phyloP scores from a whole-genome alignment of 2,888 invertebrate species.

The Parascotia fuliginaria region DNA sequence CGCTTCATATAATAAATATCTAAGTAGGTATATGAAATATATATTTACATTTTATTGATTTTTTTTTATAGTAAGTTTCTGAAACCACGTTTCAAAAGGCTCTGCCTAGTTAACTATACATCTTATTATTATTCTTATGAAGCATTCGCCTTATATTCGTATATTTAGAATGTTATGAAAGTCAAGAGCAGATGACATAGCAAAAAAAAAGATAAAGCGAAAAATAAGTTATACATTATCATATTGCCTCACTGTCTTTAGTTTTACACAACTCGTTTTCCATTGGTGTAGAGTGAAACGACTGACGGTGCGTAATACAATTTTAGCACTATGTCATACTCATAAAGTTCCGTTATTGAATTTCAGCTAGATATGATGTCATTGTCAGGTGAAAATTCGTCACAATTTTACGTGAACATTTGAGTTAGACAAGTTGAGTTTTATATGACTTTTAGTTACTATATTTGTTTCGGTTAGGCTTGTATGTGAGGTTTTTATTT shows the following conservation, averaged over 20 bases:
- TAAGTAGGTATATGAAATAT: too few species aligned
- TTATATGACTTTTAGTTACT: not conserved
- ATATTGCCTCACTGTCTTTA: not conserved
- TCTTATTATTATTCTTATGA: too few species aligned
- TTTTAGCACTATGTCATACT: not conserved
- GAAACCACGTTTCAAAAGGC: too few species aligned
- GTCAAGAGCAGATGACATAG: too few species aligned
- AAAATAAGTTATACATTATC: not conserved
- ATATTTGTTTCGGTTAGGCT: not conserved
- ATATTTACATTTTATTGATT: too few species aligned
- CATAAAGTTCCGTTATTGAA: slow-evolving; percentile 4
- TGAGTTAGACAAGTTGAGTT: not conserved
- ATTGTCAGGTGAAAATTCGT: not conserved
- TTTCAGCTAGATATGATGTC: not conserved
- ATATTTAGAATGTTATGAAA: too few species aligned
- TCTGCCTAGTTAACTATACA: too few species aligned
- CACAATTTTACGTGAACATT: slow-evolving; percentile 1
- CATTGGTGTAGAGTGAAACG: not conserved
- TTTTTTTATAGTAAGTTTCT: too few species aligned
- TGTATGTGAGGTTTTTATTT: not conserved
- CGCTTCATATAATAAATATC: too few species aligned
- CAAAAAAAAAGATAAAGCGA: too few species aligned
- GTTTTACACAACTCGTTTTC: not conserved
- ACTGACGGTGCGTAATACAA: not conserved
- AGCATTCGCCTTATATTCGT: too few species aligned